Conservation (phyloP, 1,140 invertebrate species). For the Pectinophora gossypiella region DNA sequence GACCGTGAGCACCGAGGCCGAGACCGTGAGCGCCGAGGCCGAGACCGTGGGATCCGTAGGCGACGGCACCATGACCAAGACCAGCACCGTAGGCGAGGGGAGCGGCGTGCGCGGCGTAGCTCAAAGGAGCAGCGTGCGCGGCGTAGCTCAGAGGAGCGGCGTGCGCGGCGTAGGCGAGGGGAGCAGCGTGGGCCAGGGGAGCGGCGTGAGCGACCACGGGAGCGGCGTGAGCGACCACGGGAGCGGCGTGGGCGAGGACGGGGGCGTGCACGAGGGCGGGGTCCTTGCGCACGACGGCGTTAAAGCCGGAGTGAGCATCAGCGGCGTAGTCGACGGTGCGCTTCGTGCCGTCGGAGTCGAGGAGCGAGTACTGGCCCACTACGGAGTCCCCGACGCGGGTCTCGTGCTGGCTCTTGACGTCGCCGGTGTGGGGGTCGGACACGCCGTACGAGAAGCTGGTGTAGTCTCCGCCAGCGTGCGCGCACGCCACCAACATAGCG, state of each 20-base stretch:
- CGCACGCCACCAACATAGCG: constrained; percentile 49
- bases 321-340: constrained; percentile 73
- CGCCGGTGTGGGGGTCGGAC: constrained; percentile 71
- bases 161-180: constrained; percentile 15
- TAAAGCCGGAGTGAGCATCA: constrained; percentile 60
- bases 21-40: constrained; percentile 4
- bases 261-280: constrained; percentile 28
- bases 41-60: not conserved
- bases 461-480: constrained; percentile 52
- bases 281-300: constrained; percentile 58
- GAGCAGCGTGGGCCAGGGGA: constrained; percentile 17
- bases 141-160: constrained; percentile 19
- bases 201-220: constrained; percentile 19
- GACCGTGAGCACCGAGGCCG: not conserved
- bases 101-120: constrained; percentile 15
- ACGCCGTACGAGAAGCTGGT: constrained; percentile 69
- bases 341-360: constrained; percentile 70
- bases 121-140: not conserved
- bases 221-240: constrained; percentile 25
- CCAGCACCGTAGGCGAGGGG: constrained; percentile 15
- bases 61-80: not conserved
- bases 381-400: constrained; percentile 75
- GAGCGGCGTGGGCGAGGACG: constrained; percentile 33
- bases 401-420: constrained; percentile 72
- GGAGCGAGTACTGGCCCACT: constrained; percentile 69